Evolutionary conservation across 37 sponge, comb jelly and placozoan species (phyloP).

Genomic region (Mnemiopsis leidyi): DNA sequence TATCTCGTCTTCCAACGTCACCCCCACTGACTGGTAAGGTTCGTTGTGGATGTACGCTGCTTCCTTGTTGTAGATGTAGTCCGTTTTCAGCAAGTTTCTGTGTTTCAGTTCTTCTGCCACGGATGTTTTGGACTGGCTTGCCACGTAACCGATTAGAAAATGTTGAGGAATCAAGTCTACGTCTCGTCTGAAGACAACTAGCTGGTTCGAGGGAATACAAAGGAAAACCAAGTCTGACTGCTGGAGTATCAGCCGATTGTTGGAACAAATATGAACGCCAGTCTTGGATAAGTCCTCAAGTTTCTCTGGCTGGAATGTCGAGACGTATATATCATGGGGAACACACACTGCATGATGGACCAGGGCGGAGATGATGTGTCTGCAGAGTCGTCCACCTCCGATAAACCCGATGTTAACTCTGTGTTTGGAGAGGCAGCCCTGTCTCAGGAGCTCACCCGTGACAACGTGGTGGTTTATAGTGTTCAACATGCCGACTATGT

Average conservation of each 20-base stretch:
- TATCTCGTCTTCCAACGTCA: conserved; percentile 10
- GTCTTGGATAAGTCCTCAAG: background rate
- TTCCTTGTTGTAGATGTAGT: conserved; percentile 17
- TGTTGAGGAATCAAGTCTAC: background rate
- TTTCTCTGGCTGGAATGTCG: conserved; percentile 52
- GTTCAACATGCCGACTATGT: conserved; percentile 54
- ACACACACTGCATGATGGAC: conserved; percentile 14
- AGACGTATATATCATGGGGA: conserved; percentile 22
- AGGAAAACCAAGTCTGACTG: conserved; percentile 3
- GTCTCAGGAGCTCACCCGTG: background rate
- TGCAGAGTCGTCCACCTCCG: conserved; percentile 5
- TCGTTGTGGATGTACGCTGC: conserved; percentile 6
- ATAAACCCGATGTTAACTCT: conserved; percentile 13
- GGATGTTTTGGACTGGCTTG: background rate
- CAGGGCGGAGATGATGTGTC: conserved; percentile 29
- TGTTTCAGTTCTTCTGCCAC: background rate
- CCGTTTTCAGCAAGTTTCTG: background rate
- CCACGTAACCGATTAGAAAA: background rate
- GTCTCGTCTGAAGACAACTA: background rate
- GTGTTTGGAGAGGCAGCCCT: background rate
- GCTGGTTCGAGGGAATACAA: conserved; percentile 26
- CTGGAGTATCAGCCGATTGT: conserved; percentile 11
- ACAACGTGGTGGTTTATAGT: background rate
- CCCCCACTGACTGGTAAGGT: conserved; percentile 39
- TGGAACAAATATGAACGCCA: background rate